Base-by-base conservation (phyloP, 2,888 invertebrate genomes). In the Folsomia manolachei region DNA sequence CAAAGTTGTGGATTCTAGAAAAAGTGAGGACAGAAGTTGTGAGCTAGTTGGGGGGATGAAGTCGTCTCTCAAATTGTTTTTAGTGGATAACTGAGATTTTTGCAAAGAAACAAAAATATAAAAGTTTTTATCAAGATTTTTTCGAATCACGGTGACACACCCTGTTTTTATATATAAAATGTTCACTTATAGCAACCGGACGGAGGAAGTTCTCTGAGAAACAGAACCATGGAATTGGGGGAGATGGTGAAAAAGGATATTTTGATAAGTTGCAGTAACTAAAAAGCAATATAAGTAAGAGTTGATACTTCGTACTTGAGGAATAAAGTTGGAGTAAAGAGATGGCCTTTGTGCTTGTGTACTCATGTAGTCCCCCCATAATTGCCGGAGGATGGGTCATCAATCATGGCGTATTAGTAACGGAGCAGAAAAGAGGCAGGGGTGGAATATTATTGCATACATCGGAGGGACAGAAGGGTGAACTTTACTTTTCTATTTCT, bases 341-440 rank as follows among this genome's bases (percentile, higher is more conserved):
- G 39, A 39, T 39, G 39, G 39, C 64, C 65, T 66, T 66, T 66
- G 65, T 71, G 60, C 63, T 66, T 66, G 65, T 66, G 65, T 66
- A 66, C 65, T 27, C 65, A 66, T 66, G 65, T 66, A 60, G 61
- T 52, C 60, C 23, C 19, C 56, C 21, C 72, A 69, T 76, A 76
- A 76, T 76, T 76, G 73, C 70, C 64, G 56, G 9, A 56, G 69
- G 68, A 71, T 71, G 62, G 74, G 69, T 77, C 77, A 77, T 77
- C 77, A 77, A 77, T 77, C 77, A 77, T 75, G 26, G 23, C 72
- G 72, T 70, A 77, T 75, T 75, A 74, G 72, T 70, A 72, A 39
- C 63, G 61, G 66, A 71, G 63, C 67, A 67, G 71, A 66, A 71
- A 64, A 60, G 66, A 65, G 60, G 60, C 64, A 52, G 60, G 26